Conservation (phyloP, 2,113 vertebrate genomes). For the Colaptes auratus region DNA sequence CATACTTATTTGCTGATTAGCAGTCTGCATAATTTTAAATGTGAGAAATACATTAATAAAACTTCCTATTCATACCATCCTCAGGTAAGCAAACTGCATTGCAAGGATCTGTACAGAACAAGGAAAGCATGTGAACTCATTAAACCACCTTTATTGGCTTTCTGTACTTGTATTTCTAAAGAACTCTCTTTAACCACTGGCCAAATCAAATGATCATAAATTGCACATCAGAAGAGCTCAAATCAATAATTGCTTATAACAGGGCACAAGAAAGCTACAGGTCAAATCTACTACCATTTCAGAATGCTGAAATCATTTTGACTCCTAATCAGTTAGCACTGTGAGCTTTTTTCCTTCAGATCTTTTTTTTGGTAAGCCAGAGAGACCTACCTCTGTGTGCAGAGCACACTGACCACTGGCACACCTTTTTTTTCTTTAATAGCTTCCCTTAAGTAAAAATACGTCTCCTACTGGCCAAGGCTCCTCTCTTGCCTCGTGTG, state of each 20-base stretch:
- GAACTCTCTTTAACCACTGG: neutral
- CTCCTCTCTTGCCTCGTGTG: neutral
- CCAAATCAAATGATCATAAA: neutral
- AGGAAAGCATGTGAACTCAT: neutral
- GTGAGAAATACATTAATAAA: neutral
- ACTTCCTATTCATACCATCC: neutral
- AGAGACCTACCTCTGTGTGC: neutral
- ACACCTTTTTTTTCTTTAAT: neutral
- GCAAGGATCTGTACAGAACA: neutral
- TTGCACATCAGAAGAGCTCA: neutral
- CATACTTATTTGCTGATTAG: neutral
- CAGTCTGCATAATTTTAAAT: neutral
- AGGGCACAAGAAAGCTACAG: neutral
- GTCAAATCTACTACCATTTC: neutral
- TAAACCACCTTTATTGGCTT: neutral
- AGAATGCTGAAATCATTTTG: neutral
- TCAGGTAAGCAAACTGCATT: neutral
- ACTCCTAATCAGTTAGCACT: neutral
- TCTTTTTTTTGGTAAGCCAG: neutral
- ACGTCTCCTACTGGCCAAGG: neutral
- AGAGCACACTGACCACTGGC: neutral
- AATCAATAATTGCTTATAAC: neutral
- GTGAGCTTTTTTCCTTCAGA: neutral
- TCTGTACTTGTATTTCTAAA: neutral
- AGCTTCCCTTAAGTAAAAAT: neutral